Base-by-base conservation (phyloP, 1,140 invertebrate species). In the Drosophila neocordata region DNA sequence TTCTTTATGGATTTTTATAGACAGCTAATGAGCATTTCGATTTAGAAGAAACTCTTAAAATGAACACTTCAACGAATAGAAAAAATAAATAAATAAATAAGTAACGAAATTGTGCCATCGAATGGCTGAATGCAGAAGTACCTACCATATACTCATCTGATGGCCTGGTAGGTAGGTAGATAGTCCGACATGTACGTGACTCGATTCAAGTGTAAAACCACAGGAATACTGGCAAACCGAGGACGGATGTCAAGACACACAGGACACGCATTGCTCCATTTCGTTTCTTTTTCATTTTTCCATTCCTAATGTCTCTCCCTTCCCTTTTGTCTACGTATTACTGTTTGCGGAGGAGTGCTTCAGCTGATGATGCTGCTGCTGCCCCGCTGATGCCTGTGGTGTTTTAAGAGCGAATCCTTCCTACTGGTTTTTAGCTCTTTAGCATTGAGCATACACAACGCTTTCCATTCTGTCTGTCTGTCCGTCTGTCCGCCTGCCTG, bases 111-210 rank as follows among this genome's bases (percentile, higher is more conserved):
- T 79, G 65, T 67, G 65, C 34, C 73, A 74, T 74, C 52, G 69
- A 76, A 69, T 77, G 73, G 69, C 69, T 41, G 69, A 76, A 69
- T 77, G 73, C 77, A 73, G 63, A 77, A 58, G 59, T 52, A 24
- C 13, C 60, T 34, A 51, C 20, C 44, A 56, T 34, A 4, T 59
- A 18, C 51, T 34, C 37, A 41, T 56, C 56, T 59, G 13, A 41
- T 7, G 27, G 34, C n/a, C n/a, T n/a, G n/a, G 31, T 13, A n/a
- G 35, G 53, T 27, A 65, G 63, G 52, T 52, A 58, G 53, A 75
- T 66, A 58, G 75, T 62, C 63, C 56, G 69, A 78, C 61, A 77
- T 68, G 68, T 75, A 85, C 82, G 82, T 88, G 82, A 87, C 82
- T 78, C 48, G 61, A 70, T 44, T 81, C 51, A 57, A 82, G 78